Evolutionary conservation across 37 sponge, comb jelly and placozoan species (phyloP).

Genomic region (Aplysina aerophoba): DNA sequence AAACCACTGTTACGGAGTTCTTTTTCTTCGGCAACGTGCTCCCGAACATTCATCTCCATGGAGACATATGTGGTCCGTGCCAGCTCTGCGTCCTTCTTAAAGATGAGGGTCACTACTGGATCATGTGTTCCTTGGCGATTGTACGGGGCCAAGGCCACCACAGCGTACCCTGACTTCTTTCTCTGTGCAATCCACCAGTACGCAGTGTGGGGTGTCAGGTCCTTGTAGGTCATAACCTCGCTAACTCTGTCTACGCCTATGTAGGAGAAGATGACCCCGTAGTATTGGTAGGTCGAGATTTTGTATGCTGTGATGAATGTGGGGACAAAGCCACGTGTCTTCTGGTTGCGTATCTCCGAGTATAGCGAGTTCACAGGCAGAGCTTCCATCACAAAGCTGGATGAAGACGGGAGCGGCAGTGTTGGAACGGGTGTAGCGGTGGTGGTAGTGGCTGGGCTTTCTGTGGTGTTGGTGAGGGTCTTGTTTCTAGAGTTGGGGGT

Average conservation of each 20-base stretch:
- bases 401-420: background rate
- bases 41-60: background rate
- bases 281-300: background rate
- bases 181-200: background rate
- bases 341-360: background rate
- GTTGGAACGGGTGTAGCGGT: background rate
- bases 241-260: background rate
- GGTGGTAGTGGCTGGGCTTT: background rate
- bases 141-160: slow-evolving; percentile 13
- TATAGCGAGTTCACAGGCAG: background rate
- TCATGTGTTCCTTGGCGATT: background rate
- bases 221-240: background rate
- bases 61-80: background rate
- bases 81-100: slow-evolving; percentile 2
- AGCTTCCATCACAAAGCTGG: background rate
- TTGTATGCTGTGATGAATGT: background rate
- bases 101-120: slow-evolving; percentile 12
- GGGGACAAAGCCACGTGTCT: slow-evolving; percentile 10
- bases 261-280: slow-evolving; percentile 25
- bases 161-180: background rate
- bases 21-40: background rate
- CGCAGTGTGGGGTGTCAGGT: slow-evolving; percentile 9
- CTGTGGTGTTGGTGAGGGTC: too few relatives aligned
- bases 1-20: background rate
- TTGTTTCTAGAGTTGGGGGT: background rate